Evolutionary conservation across 2,888 invertebrate genomes (phyloP).

Genomic region (Mythimna pallens): DNA sequence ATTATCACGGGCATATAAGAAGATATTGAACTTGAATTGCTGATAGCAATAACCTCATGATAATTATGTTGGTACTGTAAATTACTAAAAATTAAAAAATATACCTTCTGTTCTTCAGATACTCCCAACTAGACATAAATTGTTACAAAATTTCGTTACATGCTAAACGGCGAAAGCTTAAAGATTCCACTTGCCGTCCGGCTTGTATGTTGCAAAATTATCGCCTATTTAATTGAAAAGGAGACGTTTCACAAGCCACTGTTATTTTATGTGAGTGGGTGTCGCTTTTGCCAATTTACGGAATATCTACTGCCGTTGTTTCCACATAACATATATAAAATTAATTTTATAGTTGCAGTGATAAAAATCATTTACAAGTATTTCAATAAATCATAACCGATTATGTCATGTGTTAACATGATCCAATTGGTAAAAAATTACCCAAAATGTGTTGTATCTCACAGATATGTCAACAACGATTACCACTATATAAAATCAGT

Average conservation of each 20-base stretch:
- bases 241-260: constrained; percentile 29
- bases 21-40: not conserved
- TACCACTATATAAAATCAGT: too few species aligned
- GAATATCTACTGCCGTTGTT: constrained; percentile 1
- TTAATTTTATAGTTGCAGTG: not conserved
- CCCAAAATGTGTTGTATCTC: not conserved
- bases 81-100: too few species aligned
- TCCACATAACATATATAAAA: constrained; percentile 1
- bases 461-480: not conserved
- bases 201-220: constrained; percentile 24
- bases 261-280: constrained; percentile 27
- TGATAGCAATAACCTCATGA: not conserved
- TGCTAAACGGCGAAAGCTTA: not conserved
- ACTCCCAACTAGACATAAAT: not conserved
- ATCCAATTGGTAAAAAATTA: not conserved
- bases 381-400: constrained; percentile 3
- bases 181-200: not conserved
- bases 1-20: constrained; percentile 2
- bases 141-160: not conserved
- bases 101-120: not conserved
- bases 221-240: constrained; percentile 33
- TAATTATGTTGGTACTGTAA: not conserved
- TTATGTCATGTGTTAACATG: not conserved
- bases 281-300: constrained; percentile 27
- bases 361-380: not conserved